Evolutionary conservation across 2,113 vertebrate genomes (phyloP).

Genomic region (Prolemur simus): DNA sequence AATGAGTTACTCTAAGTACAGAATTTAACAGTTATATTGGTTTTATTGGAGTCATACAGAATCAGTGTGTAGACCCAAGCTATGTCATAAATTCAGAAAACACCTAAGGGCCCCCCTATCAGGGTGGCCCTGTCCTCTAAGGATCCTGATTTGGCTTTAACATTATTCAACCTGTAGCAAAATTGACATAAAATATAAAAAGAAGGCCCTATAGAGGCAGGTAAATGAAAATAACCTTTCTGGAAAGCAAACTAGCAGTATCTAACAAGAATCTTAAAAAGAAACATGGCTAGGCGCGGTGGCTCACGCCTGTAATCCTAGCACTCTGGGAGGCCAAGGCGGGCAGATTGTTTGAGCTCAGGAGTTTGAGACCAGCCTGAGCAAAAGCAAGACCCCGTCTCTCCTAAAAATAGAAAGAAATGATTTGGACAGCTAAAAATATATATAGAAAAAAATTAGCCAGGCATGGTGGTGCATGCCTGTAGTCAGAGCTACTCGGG

Average conservation of each 20-base stretch:
- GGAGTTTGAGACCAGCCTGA: background rate
- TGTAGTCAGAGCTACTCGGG: too few relatives aligned
- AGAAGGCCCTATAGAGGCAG: background rate
- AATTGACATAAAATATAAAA: background rate
- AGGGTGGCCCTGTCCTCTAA: background rate
- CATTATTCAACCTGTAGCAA: background rate
- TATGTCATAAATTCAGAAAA: background rate
- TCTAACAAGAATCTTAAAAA: slow-evolving; percentile 3
- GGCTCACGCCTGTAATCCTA: background rate
- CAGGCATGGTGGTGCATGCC: too few relatives aligned
- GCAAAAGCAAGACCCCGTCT: background rate
- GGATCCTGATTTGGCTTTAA: background rate
- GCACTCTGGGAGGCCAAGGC: background rate
- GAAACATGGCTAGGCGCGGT: too few relatives aligned
- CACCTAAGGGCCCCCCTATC: background rate
- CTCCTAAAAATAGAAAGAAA: too few relatives aligned
- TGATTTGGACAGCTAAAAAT: too few relatives aligned
- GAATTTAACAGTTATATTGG: background rate
- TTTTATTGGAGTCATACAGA: background rate
- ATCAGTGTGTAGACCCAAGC: background rate
- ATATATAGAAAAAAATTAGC: too few relatives aligned
- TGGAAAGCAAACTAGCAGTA: background rate
- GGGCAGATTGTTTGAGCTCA: background rate
- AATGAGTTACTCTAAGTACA: background rate
- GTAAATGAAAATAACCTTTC: background rate